Base-by-base conservation (phyloP, 2,113 vertebrate genomes). In the Cichladusa arquata region DNA sequence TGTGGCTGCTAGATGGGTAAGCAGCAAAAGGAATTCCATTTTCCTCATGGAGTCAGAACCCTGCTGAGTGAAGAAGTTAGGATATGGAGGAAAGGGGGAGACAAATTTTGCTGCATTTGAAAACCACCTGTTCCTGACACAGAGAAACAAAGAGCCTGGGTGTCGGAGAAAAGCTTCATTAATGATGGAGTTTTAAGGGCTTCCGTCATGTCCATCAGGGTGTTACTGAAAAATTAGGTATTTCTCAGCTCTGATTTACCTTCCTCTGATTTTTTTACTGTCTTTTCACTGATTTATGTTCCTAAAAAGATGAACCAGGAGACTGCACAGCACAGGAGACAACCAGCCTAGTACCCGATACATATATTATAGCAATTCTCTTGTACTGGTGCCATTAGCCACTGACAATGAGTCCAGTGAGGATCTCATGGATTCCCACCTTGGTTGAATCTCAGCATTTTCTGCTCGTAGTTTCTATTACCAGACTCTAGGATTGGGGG, bases 51-150 rank as follows among this genome's bases (percentile, higher is more conserved):
- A 71, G 50, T 65, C 25, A 76, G 87, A 93, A 60, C 50, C 78
- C 85, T 90, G 93, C 90, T 93, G 78, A 10, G 70, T 65, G 73
- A 91, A 42, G 40, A 95, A 96, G 95, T 92, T 60, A 76, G 48
- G 70, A 79, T 67, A 50, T 12, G 66, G 56, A 82, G 17, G 34
- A 61, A 87, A 82, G 26, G 5, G 11, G 20, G 36, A 82, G 45
- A 58, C 28, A 88, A 85, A 69, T 69, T 86, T 36, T 65, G 42
- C 79, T 77, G 71, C 58, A 50, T 76, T 82, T 85, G 81, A 77
- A 96, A 92, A 34, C 40, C 20, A 69, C 34, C 42, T 92, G 58
- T 72, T 82, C 62, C 58, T 83, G 45, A 26, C 28, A 58, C 22
- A 54, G 36, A 58, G 66, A 88, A 91, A 90, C 0, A 6, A 92